phyloP scores from a whole-genome alignment of 1,140 invertebrate species.

The Zelostemma sp. region DNA sequence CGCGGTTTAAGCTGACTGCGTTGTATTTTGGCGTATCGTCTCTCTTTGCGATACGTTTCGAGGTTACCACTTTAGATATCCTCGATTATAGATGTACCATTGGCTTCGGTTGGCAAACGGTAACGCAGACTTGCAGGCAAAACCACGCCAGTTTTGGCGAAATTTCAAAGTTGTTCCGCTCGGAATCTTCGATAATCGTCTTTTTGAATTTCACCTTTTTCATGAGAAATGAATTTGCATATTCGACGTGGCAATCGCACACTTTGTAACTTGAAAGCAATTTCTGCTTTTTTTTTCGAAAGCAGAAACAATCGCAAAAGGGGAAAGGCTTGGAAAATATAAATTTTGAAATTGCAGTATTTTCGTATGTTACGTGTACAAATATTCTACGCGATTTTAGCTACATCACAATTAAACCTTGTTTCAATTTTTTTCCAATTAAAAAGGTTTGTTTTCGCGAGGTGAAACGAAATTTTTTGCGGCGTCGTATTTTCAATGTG shows the following conservation, averaged over 20 bases:
- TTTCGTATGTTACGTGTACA: no score
- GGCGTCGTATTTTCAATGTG: no score
- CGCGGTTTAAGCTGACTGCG: conserved; percentile 11
- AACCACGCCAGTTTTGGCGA: background rate
- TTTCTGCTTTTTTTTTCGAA: no score
- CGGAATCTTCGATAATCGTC: background rate
- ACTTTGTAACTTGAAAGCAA: no score
- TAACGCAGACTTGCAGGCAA: background rate
- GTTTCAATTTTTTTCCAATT: no score
- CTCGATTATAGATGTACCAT: conserved; percentile 20
- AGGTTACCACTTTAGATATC: conserved; percentile 35
- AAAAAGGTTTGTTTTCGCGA: no score
- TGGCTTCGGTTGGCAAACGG: conserved; percentile 13
- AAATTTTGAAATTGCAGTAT: no score
- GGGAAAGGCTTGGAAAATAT: no score
- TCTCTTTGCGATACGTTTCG: conserved; percentile 37
- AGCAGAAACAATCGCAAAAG: no score
- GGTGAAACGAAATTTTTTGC: no score
- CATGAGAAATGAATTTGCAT: background rate
- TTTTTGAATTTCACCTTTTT: background rate
- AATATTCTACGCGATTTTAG: no score
- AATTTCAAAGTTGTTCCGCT: background rate
- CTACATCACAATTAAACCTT: no score
- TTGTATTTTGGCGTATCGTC: conserved; percentile 41
- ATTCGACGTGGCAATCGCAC: background rate